phyloP scores from a whole-genome alignment of 1,140 invertebrate genomes.

The Thaumetopoea pityocampa region DNA sequence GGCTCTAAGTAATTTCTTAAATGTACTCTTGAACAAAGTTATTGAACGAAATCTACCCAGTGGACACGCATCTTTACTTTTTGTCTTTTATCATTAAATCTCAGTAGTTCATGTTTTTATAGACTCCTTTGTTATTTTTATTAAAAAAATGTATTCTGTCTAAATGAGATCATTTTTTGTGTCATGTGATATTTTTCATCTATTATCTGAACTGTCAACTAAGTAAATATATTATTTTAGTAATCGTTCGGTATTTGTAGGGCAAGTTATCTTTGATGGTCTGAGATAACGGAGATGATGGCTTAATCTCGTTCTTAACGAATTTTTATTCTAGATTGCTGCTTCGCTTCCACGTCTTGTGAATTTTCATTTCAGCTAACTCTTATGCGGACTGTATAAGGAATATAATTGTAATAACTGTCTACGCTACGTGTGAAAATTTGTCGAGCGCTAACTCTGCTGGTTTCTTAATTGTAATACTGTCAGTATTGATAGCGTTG shows the following conservation, averaged over 20 bases:
- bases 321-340: constrained; percentile 61
- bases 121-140: no score
- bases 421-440: constrained; percentile 21
- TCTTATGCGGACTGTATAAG: constrained; percentile 35
- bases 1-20: no score
- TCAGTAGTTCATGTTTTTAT: no score
- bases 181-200: constrained; percentile 39
- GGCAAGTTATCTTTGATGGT: constrained; percentile 57
- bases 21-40: no score
- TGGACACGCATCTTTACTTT: no score
- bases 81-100: no score
- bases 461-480: constrained; percentile 73
- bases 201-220: constrained; percentile 51
- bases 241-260: constrained; percentile 50
- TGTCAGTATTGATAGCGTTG: constrained; percentile 65
- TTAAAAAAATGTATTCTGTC: no score
- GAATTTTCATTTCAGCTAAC: constrained; percentile 9
- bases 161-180: constrained; percentile 17
- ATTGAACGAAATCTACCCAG: no score
- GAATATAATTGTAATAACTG: constrained; percentile 29
- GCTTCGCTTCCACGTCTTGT: constrained; percentile 25
- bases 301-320: constrained; percentile 71
- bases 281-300: constrained; percentile 67
- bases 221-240: constrained; percentile 54
- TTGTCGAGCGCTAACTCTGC: constrained; percentile 50